Evolutionary conservation across 2,113 vertebrate species (phyloP).

Genomic region (Macroglossus sobrinus): DNA sequence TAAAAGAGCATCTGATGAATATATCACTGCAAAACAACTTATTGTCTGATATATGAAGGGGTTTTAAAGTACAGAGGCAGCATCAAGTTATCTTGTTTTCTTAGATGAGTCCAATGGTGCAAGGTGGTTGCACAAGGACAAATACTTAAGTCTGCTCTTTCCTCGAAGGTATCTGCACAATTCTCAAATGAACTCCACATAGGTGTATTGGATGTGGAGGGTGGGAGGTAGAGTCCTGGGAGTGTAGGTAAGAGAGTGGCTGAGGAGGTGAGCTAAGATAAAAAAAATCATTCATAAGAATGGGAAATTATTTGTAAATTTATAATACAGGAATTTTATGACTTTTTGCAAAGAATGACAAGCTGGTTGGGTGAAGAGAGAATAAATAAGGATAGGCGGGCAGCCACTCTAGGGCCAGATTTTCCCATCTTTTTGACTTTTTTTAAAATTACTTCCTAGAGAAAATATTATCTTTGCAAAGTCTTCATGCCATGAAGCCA

Average conservation of each 20-base stretch:
- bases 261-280: neutral
- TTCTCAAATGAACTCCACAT: neutral
- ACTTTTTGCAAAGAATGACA: neutral
- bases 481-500: neutral
- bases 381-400: neutral
- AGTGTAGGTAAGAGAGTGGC: accelerated
- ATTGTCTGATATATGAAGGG: neutral
- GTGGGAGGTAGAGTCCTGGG: no score
- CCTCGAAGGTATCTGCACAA: neutral
- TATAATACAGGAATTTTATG: neutral
- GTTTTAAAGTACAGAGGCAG: neutral
- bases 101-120: accelerated
- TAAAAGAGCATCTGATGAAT: neutral
- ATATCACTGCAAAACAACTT: neutral
- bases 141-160: neutral
- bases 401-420: neutral
- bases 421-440: neutral
- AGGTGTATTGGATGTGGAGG: no score
- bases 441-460: neutral
- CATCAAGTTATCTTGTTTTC: neutral
- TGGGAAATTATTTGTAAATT: neutral
- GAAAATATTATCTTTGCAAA: neutral
- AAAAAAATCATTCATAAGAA: neutral
- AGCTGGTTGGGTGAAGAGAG: neutral
- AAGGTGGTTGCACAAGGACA: neutral